Evolutionary conservation across 1,140 invertebrate genomes (phyloP).

Genomic region (Phortica variegata): DNA sequence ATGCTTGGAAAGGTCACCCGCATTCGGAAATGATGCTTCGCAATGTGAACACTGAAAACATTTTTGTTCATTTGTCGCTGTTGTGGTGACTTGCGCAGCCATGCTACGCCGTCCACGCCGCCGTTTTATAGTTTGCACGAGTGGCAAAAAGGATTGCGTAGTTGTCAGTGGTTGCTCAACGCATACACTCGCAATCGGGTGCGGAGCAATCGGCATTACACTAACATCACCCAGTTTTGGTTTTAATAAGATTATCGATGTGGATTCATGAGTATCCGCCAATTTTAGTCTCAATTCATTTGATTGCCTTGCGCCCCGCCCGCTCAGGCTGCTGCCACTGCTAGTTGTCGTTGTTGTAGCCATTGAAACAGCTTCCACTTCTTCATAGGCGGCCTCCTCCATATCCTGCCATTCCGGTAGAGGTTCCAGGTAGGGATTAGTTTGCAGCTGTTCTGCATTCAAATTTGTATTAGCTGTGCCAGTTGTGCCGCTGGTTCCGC

Average conservation of each 20-base stretch:
- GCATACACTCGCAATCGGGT: background rate
- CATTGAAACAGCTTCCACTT: slow-evolving; percentile 3
- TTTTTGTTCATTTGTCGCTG: slow-evolving; percentile 29
- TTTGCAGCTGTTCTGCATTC: slow-evolving; percentile 20
- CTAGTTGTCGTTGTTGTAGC: slow-evolving; percentile 11
- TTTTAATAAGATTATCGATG: slow-evolving; percentile 42
- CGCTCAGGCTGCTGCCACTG: too few relatives aligned
- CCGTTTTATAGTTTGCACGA: slow-evolving; percentile 25
- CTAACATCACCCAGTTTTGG: slow-evolving; percentile 16
- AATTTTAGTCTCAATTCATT: slow-evolving; percentile 35
- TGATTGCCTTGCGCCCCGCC: background rate
- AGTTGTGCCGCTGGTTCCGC: background rate
- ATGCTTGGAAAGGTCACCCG: slow-evolving; percentile 64
- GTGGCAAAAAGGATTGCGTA: slow-evolving; percentile 4
- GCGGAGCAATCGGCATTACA: slow-evolving; percentile 16
- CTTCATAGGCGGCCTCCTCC: slow-evolving; percentile 15
- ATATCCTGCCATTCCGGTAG: background rate
- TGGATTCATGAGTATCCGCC: slow-evolving; percentile 38
- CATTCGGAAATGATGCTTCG: slow-evolving; percentile 64
- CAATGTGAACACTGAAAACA: slow-evolving; percentile 63
- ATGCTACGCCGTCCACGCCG: slow-evolving; percentile 41
- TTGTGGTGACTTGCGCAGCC: slow-evolving; percentile 14
- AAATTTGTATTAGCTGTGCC: slow-evolving; percentile 22
- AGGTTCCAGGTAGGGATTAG: too few relatives aligned
- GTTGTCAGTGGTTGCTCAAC: background rate